phyloP scores from a whole-genome alignment of 2,797 vertebrate species.

The Gadopsis marmoratus region DNA sequence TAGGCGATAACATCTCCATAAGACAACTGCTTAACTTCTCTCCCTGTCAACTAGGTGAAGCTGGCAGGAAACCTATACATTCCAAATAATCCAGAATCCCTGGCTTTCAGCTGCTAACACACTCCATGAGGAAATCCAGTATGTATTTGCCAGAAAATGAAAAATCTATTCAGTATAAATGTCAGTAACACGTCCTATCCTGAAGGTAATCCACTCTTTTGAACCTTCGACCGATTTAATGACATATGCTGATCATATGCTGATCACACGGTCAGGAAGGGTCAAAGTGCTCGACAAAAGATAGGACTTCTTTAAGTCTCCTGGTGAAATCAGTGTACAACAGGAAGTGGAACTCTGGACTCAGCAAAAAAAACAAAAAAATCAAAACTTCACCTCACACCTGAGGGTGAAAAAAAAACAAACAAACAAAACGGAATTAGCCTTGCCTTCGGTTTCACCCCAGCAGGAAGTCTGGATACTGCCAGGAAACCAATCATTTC shows the following conservation, averaged over 20 bases:
- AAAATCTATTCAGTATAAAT: neutral
- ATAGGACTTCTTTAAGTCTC: constrained; percentile 35
- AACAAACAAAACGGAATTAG: constrained; percentile 9
- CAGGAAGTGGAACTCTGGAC: constrained; percentile 34
- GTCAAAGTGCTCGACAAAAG: constrained; percentile 80
- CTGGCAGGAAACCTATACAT: neutral
- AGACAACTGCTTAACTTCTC: constrained; percentile 7
- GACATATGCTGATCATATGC: constrained; percentile 69
- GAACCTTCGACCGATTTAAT: constrained; percentile 47
- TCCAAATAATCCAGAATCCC: constrained; percentile 35
- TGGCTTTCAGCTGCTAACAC: constrained; percentile 15
- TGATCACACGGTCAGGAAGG: constrained; percentile 67
- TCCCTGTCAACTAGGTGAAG: neutral
- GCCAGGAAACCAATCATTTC: constrained; percentile 45
- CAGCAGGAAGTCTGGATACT: constrained; percentile 49
- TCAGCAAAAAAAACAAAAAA: constrained; percentile 24
- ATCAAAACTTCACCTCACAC: constrained; percentile 48
- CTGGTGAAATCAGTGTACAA: constrained; percentile 24
- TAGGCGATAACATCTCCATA: neutral
- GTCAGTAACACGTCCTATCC: neutral
- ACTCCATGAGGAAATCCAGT: constrained; percentile 35
- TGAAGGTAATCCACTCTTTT: constrained; percentile 20
- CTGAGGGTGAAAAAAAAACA: constrained; percentile 25
- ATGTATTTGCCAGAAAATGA: neutral
- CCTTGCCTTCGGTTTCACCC: constrained; percentile 23